phyloP scores from a whole-genome alignment of 2,113 vertebrate species.

The Urocynchramus pylzowi region DNA sequence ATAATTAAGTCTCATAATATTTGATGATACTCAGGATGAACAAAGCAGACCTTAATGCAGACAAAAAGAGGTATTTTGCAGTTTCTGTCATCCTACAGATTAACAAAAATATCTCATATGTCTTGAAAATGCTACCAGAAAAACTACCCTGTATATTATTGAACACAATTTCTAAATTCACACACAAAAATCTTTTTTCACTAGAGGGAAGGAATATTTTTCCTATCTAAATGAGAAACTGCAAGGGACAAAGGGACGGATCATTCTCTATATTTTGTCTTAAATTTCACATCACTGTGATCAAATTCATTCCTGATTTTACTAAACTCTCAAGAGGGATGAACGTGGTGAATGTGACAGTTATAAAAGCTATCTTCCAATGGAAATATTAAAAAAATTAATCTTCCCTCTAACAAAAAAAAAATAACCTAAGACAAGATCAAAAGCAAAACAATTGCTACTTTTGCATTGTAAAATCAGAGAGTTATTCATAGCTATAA shows the following conservation, averaged over 20 bases:
- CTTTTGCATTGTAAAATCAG: background rate
- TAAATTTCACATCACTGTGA: background rate
- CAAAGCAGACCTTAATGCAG: background rate
- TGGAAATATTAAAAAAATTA: background rate
- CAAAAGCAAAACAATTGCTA: background rate
- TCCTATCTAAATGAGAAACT: background rate
- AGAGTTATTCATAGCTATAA: background rate
- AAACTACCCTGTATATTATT: background rate
- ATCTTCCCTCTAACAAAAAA: background rate
- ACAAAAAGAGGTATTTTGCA: background rate
- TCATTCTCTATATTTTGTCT: background rate
- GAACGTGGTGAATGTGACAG: background rate
- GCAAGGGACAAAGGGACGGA: background rate
- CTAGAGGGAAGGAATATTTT: background rate
- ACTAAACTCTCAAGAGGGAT: background rate
- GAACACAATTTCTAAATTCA: background rate
- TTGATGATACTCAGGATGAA: background rate
- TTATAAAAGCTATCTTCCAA: background rate
- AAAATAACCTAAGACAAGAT: background rate
- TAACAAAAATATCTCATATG: background rate
- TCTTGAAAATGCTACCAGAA: background rate
- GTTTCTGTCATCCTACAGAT: background rate
- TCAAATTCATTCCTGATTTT: background rate
- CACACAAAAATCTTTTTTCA: background rate
- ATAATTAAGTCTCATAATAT: background rate